Base-by-base conservation (phyloP, 2,888 invertebrate genomes). In the Aspidiotus destructor region DNA sequence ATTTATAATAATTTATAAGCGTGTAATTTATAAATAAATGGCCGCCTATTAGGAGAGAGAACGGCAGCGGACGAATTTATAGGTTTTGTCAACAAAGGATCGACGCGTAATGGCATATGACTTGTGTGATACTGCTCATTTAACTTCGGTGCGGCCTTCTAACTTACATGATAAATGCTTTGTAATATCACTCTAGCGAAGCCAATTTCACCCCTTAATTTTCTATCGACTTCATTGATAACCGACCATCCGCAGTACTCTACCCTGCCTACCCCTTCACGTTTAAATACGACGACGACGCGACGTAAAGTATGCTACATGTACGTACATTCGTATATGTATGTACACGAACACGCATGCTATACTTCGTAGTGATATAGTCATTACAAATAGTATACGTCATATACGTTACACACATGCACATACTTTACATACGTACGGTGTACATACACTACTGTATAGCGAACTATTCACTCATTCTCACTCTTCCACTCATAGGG, bases 91-190 rank as follows among this genome's bases (percentile, higher is more conserved):
- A 58, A 65, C 65, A 65, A 65, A 65, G 57, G 65, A 65, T 55
- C 57, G 28, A 28, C 2, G 65, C 57, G 17, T 40, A 54, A 64
- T 58, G 17, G 65, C 65, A 65, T 65, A 65, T 65, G 65, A 58
- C 57, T 65, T 58, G 65, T 65, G 65, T 65, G 65, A 65, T 65
- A 65, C 65, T 65, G 65, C 65, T 65, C 65, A 65, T 65, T 65
- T 65, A 65, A 65, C 65, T 65, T 58, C 17, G 28, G 54, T 58
- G 48, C 65, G 57, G 65, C 65, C 65, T 65, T 65, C 65, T 65
- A 65, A 65, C 58, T 65, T 65, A 57, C 65, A 65, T 65, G 65
- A 65, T 65, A 65, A 65, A 65, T 65, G 65, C 65, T 58, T 42
- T 16, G 65, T 58, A 65, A 65, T 65, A 65, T 65, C 58, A 58